Evolutionary conservation across 2,113 vertebrate genomes (phyloP), one percentile per base, ranked within the genome.

Genomic region (Ciconia boyciana): DNA sequence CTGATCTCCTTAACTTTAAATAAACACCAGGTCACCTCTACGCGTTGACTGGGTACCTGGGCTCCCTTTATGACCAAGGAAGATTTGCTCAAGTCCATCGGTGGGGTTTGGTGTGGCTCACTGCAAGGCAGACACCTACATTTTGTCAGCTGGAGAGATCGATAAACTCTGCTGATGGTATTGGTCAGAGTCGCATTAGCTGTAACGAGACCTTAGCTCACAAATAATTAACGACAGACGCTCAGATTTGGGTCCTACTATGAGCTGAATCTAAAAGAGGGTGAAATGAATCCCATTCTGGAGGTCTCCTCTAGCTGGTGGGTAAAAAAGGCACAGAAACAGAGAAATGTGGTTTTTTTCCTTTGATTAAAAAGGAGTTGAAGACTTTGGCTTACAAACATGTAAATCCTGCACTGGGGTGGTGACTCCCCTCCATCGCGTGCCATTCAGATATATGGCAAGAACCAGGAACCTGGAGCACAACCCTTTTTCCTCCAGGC

Each of bases 281-380:
- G 19, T 34, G 32, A 20, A 25, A 12, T 1, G 7, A 5, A 2
- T 16, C 19, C 3, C 1, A 4, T 20, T 21, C 34, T 34, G 32
- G 7, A 46, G 34, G 26, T 15, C 0, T 58, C 2, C 16, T 61
- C 69, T 14, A 43, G 61, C 34, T 60, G 60, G 6, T 18, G 31
- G 41, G 61, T 61, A 3, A 18, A 48, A 75, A 34, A 26, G 34
- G 39, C 14, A n/a, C 8, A 36, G 16, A 60, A 41, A 12, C 10
- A 52, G 49, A 49, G 19, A 21, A 34, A n/a, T 6, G 2, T 8
- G 39, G 39, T 1, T 26, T 28, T n/a, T 74, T 7, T 1, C 6
- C 8, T 80, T 66, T 3, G 1, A 9, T 60, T 32, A 32, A 19
- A 48, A 41, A n/a, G 26, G 7, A 13, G 14, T n/a, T 25, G 46